Percentiles rank a stretch among this genome's conserved stretches.
These are phyloP conservation scores for Elmis aenea DNA, from an alignment of 2,888 invertebrate species.

Conservation along the genomic window DNA sequence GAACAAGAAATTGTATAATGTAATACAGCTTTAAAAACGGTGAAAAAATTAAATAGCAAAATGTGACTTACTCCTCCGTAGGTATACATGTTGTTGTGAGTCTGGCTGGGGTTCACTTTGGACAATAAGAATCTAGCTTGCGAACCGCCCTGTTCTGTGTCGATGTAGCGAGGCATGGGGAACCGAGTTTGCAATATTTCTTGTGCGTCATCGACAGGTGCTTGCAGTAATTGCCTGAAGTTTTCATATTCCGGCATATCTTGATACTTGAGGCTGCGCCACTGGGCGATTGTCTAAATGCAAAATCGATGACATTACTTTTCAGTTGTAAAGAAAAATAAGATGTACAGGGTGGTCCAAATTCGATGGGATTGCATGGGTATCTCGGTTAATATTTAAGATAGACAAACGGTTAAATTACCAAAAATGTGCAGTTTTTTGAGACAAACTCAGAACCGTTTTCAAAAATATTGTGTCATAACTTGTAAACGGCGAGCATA, in stretches of 20 bases:
- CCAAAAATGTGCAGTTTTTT: too few species aligned
- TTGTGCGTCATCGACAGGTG: constrained; percentile 95
- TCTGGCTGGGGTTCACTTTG: constrained; percentile 99
- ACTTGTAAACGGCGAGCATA: too few species aligned
- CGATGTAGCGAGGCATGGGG: constrained; percentile 98
- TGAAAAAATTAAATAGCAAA: constrained; percentile 12
- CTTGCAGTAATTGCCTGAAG: constrained; percentile 91
- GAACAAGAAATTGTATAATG: too few species aligned
- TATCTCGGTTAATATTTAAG: too few species aligned
- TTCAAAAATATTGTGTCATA: too few species aligned
- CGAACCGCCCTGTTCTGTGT: constrained; percentile 98
- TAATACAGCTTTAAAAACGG: too few species aligned
- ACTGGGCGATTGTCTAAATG: constrained; percentile 88
- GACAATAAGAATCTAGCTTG: constrained; percentile 97
- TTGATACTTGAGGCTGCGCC: constrained; percentile 94
- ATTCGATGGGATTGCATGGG: too few species aligned
- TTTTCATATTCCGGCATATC: constrained; percentile 97
- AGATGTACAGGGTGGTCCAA: too few species aligned
- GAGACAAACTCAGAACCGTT: too few species aligned
- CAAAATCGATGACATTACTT: constrained; percentile 14
- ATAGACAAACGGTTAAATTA: too few species aligned
- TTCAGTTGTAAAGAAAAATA: too few species aligned
- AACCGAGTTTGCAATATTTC: constrained; percentile 94
- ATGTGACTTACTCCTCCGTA: constrained; percentile 78
- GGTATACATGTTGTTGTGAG: constrained; percentile 98